phyloP scores from a whole-genome alignment of 2,888 invertebrate genomes.

The Tenthredo scrophulariae region DNA sequence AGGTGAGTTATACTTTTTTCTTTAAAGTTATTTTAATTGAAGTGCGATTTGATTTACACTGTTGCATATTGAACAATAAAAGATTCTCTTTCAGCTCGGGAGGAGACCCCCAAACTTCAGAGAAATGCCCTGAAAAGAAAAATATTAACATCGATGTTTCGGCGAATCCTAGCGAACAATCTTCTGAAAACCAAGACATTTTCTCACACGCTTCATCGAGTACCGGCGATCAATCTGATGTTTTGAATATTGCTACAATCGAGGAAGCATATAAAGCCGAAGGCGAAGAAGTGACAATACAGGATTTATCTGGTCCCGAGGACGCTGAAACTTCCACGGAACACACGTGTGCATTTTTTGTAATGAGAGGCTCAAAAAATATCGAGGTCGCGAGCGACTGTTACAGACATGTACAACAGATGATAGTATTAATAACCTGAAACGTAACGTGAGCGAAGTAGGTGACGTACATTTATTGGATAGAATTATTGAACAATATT shows the following conservation, averaged over 20 bases:
- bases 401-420: constrained; percentile 54
- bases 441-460: constrained; percentile 46
- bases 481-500: too few species aligned
- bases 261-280: constrained; percentile 40
- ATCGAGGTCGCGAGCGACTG: constrained; percentile 54
- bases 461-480: constrained; percentile 33
- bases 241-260: background rate
- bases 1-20: constrained; percentile 51
- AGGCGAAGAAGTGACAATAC: too few species aligned
- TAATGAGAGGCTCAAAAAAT: constrained; percentile 55
- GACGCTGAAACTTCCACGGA: constrained; percentile 30
- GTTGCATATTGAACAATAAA: background rate
- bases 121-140: background rate
- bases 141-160: background rate
- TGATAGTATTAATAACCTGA: constrained; percentile 51
- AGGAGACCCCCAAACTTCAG: constrained; percentile 4
- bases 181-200: background rate
- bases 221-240: background rate
- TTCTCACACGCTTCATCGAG: constrained; percentile 4
- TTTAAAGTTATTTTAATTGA: background rate
- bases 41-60: background rate
- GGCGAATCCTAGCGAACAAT: background rate
- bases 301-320: constrained; percentile 41
- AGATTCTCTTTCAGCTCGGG: background rate
- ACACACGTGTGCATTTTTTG: constrained; percentile 55